A percentile compares a stretch with the other conserved stretches of the same genome.
Evolutionary conservation across 1,140 invertebrate genomes (phyloP).

Genomic region (Heliconius himera): DNA sequence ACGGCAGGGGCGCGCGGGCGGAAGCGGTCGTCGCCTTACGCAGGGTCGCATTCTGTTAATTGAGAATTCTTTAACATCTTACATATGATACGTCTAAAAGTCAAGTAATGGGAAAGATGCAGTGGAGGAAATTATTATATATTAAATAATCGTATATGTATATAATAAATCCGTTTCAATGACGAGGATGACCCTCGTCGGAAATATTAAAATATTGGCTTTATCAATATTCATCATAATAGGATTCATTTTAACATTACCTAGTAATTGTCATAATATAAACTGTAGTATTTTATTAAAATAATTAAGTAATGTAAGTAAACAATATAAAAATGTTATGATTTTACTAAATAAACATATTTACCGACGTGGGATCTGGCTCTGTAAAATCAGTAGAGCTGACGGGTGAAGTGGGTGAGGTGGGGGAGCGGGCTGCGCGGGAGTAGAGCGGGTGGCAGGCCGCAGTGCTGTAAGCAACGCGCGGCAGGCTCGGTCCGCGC

Average conservation of each 20-base stretch:
- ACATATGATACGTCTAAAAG: too few species aligned
- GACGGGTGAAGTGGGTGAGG: slow-evolving; percentile 37
- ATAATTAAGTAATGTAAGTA: not conserved
- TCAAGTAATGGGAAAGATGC: too few species aligned
- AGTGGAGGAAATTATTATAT: too few species aligned
- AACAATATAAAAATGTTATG: slow-evolving; percentile 6
- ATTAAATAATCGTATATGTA: too few species aligned
- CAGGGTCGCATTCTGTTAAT: slow-evolving; percentile 56
- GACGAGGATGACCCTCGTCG: too few species aligned
- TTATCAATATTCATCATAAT: too few species aligned
- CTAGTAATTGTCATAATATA: too few species aligned
- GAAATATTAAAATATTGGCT: too few species aligned
- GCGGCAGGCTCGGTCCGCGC: slow-evolving; percentile 62
- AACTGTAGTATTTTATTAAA: too few species aligned
- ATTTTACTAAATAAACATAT: not conserved
- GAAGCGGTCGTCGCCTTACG: slow-evolving; percentile 72
- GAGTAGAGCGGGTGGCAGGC: slow-evolving; percentile 50
- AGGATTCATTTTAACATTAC: too few species aligned
- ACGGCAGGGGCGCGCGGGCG: slow-evolving; percentile 62
- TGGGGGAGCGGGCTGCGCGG: slow-evolving; percentile 48
- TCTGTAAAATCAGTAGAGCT: slow-evolving; percentile 37
- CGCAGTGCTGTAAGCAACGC: slow-evolving; percentile 73
- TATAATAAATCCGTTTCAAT: too few species aligned
- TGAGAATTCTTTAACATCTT: not conserved
- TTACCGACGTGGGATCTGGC: slow-evolving; percentile 44